Evolutionary conservation across 2,113 vertebrate genomes (phyloP).

Genomic region (Urocolius indicus): DNA sequence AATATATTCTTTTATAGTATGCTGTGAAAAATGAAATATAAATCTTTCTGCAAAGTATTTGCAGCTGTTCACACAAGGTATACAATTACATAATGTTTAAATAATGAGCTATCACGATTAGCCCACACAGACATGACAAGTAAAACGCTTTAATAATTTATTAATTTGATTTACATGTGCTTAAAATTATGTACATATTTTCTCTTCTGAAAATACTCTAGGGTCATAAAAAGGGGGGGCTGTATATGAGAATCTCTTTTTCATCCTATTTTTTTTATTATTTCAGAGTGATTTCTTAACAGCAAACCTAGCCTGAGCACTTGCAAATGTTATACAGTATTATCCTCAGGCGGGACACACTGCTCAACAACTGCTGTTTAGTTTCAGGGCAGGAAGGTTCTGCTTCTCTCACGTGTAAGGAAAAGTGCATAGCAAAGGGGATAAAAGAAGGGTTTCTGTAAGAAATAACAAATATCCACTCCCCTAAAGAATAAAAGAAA

Average conservation of each 20-base stretch:
- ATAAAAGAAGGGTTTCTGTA: neutral
- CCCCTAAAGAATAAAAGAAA: neutral
- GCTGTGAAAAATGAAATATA: slow-evolving; percentile 62
- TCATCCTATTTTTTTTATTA: slow-evolving; percentile 18
- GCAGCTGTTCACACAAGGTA: slow-evolving; percentile 78
- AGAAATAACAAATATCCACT: neutral
- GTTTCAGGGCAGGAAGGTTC: neutral
- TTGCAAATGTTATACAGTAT: neutral
- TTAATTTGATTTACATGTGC: slow-evolving; percentile 78
- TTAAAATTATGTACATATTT: slow-evolving; percentile 76
- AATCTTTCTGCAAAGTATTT: slow-evolving; percentile 75
- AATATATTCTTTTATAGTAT: slow-evolving; percentile 53
- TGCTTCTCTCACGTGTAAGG: neutral
- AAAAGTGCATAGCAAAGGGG: neutral
- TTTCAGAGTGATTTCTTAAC: neutral
- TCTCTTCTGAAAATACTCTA: slow-evolving; percentile 72
- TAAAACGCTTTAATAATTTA: slow-evolving; percentile 78
- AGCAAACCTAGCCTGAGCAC: neutral
- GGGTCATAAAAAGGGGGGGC: slow-evolving; percentile 26
- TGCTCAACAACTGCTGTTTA: neutral
- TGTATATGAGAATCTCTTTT: slow-evolving; percentile 19
- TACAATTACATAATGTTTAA: slow-evolving; percentile 80
- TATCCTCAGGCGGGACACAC: neutral
- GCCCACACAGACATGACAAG: slow-evolving; percentile 79
- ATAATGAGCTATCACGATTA: slow-evolving; percentile 79